These are phyloP conservation scores for Chrysolina haemoptera DNA, from an alignment of 2,888 invertebrate species.

Conservation along the genomic window DNA sequence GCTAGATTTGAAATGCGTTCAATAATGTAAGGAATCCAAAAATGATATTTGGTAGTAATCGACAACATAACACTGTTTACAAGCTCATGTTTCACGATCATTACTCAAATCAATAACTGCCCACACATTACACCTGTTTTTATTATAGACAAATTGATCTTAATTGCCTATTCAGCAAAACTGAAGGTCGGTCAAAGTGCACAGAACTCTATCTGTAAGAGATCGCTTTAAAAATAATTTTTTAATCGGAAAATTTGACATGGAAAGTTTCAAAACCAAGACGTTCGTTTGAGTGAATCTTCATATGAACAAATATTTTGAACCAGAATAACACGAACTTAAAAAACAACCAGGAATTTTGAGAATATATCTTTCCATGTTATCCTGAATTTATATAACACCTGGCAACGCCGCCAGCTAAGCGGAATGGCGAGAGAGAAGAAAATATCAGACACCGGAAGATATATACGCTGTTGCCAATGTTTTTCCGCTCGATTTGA, in stretches of 20 bases:
- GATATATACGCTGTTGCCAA: constrained; percentile 39
- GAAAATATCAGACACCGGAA: constrained; percentile 42
- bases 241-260: neutral
- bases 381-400: neutral
- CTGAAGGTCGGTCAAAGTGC: neutral
- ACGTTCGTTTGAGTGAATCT: neutral
- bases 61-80: neutral
- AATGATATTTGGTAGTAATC: neutral
- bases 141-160: neutral
- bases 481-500: constrained; percentile 40
- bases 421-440: constrained; percentile 38
- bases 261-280: neutral
- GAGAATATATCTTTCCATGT: neutral
- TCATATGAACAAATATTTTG: neutral
- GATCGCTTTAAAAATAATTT: neutral
- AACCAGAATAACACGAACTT: neutral
- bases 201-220: neutral
- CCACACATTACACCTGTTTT: neutral
- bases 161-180: neutral
- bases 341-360: neutral
- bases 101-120: constrained; percentile 1
- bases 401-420: constrained; percentile 25
- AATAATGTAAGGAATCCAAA: neutral
- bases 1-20: no score
- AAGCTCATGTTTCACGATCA: neutral